These are phyloP conservation scores for Danionella cerebrum DNA, from an alignment of 2,113 vertebrate species.

Conservation along the genomic window DNA sequence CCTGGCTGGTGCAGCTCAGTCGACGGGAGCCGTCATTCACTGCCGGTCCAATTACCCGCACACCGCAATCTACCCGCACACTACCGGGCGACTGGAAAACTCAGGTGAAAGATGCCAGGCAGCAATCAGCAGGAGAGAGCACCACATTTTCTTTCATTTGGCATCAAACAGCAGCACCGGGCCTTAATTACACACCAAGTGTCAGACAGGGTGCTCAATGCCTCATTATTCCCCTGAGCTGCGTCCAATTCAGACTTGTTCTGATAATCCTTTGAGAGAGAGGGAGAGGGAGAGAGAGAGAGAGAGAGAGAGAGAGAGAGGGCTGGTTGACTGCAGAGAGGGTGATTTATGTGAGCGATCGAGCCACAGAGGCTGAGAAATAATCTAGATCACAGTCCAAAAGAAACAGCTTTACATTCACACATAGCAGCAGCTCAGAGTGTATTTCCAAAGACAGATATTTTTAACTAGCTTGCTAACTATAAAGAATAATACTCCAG, in stretches of 20 bases:
- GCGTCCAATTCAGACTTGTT: slow-evolving; percentile 70
- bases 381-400: too few species aligned
- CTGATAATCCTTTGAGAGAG: slow-evolving; percentile 62
- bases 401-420: too few species aligned
- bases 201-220: slow-evolving; percentile 72
- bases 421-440: too few species aligned
- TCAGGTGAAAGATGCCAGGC: slow-evolving; percentile 77
- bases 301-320: slow-evolving; percentile 22
- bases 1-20: too few species aligned
- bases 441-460: too few species aligned
- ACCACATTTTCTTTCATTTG: slow-evolving; percentile 79
- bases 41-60: slow-evolving; percentile 71
- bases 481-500: too few species aligned
- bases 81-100: slow-evolving; percentile 67
- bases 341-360: too few species aligned
- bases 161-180: slow-evolving; percentile 74
- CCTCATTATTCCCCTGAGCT: slow-evolving; percentile 69
- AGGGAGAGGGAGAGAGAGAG: not conserved
- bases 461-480: too few species aligned
- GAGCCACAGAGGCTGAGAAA: too few species aligned
- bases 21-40: slow-evolving; percentile 66
- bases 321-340: too few species aligned
- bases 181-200: slow-evolving; percentile 78
- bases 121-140: slow-evolving; percentile 77
- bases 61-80: slow-evolving; percentile 75